Evolutionary conservation across 2,888 invertebrate genomes (phyloP), one percentile per base, ranked within the genome.

Genomic region (Sesia bembeciformis): DNA sequence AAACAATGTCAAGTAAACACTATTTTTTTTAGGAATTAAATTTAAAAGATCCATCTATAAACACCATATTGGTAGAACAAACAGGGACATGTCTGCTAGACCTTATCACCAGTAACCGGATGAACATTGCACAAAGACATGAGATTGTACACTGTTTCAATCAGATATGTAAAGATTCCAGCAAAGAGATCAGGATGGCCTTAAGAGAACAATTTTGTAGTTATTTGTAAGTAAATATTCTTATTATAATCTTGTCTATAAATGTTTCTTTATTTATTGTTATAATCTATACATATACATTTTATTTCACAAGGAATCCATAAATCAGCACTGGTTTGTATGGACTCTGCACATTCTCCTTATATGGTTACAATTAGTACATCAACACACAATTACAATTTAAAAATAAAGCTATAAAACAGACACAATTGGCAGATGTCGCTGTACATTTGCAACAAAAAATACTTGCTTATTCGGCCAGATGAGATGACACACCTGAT

Each of bases 91-190:
- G 68, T 49, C 60, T 86, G 0, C 61, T 87, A 0, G 78, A 82
- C 39, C 53, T 85, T 50, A 76, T 78, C 0, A 77, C 78, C 0
- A 66, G 65, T 3, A 60, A 58, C 3, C 57, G 59, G 3, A 69
- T 73, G 0, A 68, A 76, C 54, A 58, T 67, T 0, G 58, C 57
- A 1, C 84, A 85, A 56, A 62, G 65, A 5, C 61, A 71, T 41
- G 72, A 78, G 53, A 75, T 83, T 5, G 62, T 86, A 0, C 70
- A 73, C 56, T 73, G 74, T 6, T 66, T 85, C 42, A 86, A 85
- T 42, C 56, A 69, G 49, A 74, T 67, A 59, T 74, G 78, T 52
- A 71, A 76, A 0, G 74, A 72, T 5, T 73, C 75, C 0, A 74
- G 71, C 52, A 65, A 79, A n/a, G 77, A 78, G 52, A 65, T 76